Evolutionary conservation across 35 echinoderm and acorn worm species (phyloP).

Genomic region (Patiria miniata): DNA sequence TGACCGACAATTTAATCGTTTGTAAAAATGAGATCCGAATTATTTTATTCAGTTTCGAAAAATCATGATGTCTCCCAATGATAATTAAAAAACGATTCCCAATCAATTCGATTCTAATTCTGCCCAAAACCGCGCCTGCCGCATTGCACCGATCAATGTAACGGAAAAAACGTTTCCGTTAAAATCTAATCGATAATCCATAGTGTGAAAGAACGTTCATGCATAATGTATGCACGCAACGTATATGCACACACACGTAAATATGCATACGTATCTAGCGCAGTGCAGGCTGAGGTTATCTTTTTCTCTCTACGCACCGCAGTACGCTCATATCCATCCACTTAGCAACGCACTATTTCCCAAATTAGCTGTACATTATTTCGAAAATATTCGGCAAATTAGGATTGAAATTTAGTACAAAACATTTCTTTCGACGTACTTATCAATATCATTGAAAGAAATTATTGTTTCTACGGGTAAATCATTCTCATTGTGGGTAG

Average conservation of each 20-base stretch:
- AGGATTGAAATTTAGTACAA: background rate
- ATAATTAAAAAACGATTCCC: too few relatives aligned
- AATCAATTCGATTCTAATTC: too few relatives aligned
- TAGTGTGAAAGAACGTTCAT: too few relatives aligned
- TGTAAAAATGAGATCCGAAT: too few relatives aligned
- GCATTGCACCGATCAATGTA: too few relatives aligned
- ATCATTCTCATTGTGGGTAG: background rate
- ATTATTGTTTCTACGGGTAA: background rate
- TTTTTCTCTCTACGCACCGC: conserved; percentile 57
- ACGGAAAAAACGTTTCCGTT: too few relatives aligned
- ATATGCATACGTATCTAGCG: background rate
- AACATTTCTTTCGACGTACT: background rate
- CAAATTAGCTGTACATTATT: conserved; percentile 18
- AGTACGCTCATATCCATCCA: conserved; percentile 48
- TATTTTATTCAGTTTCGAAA: too few relatives aligned
- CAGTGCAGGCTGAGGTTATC: background rate
- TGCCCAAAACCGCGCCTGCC: too few relatives aligned
- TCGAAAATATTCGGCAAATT: background rate
- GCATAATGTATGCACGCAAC: background rate
- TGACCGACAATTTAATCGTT: too few relatives aligned
- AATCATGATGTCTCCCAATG: too few relatives aligned
- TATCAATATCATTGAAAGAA: background rate
- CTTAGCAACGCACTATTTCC: conserved; percentile 81
- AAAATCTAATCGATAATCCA: too few relatives aligned
- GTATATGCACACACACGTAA: background rate